These are phyloP conservation scores for Onychomys arenicola DNA, from an alignment of 2,797 vertebrate species.

Conservation along the genomic window DNA sequence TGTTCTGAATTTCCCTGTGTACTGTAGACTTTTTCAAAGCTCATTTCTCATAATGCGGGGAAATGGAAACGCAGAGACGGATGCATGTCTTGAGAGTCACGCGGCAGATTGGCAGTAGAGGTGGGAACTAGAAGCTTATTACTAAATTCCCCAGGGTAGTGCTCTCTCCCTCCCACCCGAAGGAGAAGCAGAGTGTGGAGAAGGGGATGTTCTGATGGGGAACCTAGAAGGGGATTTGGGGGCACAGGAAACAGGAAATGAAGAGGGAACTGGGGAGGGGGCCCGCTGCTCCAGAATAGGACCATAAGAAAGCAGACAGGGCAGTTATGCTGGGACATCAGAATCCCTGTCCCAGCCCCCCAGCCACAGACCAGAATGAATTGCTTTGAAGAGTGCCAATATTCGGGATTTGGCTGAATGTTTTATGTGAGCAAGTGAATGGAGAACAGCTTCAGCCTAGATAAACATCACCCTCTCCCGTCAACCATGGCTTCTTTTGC, in stretches of 20 bases:
- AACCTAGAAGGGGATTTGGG: background rate
- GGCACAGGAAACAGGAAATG: background rate
- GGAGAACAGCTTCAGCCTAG: background rate
- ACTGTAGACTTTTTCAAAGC: conserved; percentile 8
- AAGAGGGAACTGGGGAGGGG: background rate
- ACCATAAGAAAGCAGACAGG: background rate
- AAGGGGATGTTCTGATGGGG: background rate
- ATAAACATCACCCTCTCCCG: background rate
- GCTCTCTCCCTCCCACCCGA: background rate
- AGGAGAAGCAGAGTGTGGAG: background rate
- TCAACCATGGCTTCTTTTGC: background rate
- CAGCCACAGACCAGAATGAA: background rate
- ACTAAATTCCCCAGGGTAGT: background rate
- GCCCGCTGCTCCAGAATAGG: background rate
- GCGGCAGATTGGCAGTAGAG: background rate
- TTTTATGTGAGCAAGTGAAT: background rate
- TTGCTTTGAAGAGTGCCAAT: background rate
- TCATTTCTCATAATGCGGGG: background rate
- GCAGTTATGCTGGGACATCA: background rate
- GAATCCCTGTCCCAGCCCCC: background rate
- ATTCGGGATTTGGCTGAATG: background rate
- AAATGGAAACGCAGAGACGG: conserved; percentile 26
- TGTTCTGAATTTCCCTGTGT: background rate
- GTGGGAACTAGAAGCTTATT: background rate
- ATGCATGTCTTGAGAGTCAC: background rate